Evolutionary conservation across 2,888 invertebrate genomes (phyloP), one percentile per base, ranked within the genome.

Genomic region (Athalia rosae): DNA sequence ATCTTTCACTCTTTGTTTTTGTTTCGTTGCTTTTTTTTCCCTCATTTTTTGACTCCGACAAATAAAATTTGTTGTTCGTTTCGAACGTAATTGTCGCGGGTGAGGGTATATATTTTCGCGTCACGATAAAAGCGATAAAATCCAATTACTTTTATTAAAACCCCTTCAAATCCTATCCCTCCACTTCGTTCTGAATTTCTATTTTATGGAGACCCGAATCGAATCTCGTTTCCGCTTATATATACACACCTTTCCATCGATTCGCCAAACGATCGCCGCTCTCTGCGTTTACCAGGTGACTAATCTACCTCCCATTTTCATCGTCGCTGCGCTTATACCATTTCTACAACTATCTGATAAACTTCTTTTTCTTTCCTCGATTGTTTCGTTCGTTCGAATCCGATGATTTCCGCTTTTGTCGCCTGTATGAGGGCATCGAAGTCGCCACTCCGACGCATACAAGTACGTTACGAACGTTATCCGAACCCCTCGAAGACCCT

Each of bases 91-190:
- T 43, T 43, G 62, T 62, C 62, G 1, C 8, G 9, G 62, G 62
- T 62, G 15, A 66, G 4, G 50, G 48, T 8, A 9, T 74, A 45
- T 48, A 4, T 47, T 41, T 4, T 15, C 11, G 47, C n/a, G n/a
- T 50, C 61, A 50, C 48, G 74, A 74, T 74, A 74, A 61, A 74
- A 74, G 62, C 61, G 59, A 74, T 74, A 61, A 74, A 74, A 62
- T 74, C 74, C 74, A 74, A 74, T 74, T 74, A 74, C 61, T 48
- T 74, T 74, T 50, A 74, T 74, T 74, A 74, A 71, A 61, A 15
- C 61, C 74, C 61, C 61, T 62, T 13, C 15, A 74, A 74, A 61
- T 61, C 61, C 62, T 48, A 48, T 41, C 74, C 62, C n/a, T 13
- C 41, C 41, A 62, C 62, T 74, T 48, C 13, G 74, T 62, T 28